Evolutionary conservation across 1,140 invertebrate species (phyloP), one percentile per base, ranked within the genome.

Genomic region (Tetraneura akinire): DNA sequence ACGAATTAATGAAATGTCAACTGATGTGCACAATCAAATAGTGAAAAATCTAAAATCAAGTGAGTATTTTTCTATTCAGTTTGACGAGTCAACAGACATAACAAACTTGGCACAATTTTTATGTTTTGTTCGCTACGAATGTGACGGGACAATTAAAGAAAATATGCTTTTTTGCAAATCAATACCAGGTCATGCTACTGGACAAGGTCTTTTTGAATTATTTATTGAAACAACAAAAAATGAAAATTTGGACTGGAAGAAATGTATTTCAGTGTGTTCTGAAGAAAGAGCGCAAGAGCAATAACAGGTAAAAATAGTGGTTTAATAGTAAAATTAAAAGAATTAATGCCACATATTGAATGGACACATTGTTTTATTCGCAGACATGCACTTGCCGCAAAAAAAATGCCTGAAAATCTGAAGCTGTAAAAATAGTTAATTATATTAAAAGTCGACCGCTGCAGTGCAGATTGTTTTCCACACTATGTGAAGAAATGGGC

Each of bases 301-400:
- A 74, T 74, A 45, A 51, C 53, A 32, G 71, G 71, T 14, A 53
- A 51, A 57, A 51, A 57, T 74, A 53, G 26, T 32, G 45, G 71
- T 47, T 49, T 74, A 1, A 42, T 57, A n/a, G n/a, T 21, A n/a
- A 53, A 53, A 57, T 29, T 74, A 21, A 74, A 74, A 74, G 16
- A 42, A 49, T 42, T 49, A 32, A 74, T 53, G 23, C 18, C 71
- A 53, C 26, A 74, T 45, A 49, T 57, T 42, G 16, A 29, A 42
- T 53, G 49, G 71, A 74, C 47, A 51, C 71, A 74, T 5, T 74
- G 42, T 74, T 53, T 74, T 53, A 23, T 74, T 53, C 47, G 3
- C 21, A 37, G 71, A 5, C 82, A 85, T 74, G 83, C 81, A 14
- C 83, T 85, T 51, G 84, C 82, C 80, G 49, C 83, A 21, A 85